phyloP scores from a whole-genome alignment of 2,797 vertebrate species.

The Anniella stebbinsi region DNA sequence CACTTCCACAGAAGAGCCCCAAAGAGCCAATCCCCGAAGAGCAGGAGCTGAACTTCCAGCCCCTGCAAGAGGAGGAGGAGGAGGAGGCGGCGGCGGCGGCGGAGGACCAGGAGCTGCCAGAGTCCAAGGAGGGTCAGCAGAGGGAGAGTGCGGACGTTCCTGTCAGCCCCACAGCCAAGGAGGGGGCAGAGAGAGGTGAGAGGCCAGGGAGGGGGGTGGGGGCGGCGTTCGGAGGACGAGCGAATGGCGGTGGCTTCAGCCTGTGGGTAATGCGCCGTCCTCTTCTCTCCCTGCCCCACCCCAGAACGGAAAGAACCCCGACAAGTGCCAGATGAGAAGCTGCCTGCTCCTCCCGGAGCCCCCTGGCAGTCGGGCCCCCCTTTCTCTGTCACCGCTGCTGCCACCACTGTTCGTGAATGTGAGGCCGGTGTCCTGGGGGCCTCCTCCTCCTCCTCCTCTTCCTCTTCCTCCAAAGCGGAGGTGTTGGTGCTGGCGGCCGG shows the following conservation, averaged over 20 bases:
- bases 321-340: slow-evolving; percentile 65
- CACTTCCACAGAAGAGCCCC: slow-evolving; percentile 83
- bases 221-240: accelerated
- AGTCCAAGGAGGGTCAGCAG: slow-evolving; percentile 35
- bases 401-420: slow-evolving; percentile 8
- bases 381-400: not conserved
- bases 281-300: slow-evolving; percentile 12
- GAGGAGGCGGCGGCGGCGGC: not conserved
- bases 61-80: slow-evolving; percentile 84
- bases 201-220: accelerated
- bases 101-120: slow-evolving; percentile 19
- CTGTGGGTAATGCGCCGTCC: not conserved
- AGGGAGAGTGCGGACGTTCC: no score
- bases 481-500: not conserved
- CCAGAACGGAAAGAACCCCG: slow-evolving; percentile 59
- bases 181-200: not conserved
- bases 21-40: slow-evolving; percentile 90
- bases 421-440: not conserved
- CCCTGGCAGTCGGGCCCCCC: slow-evolving; percentile 69
- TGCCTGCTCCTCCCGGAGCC: slow-evolving; percentile 59
- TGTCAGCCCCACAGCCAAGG: not conserved
- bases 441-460: not conserved
- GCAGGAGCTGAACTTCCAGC: slow-evolving; percentile 89
- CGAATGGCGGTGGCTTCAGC: accelerated
- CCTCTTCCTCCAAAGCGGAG: not conserved